phyloP scores from a whole-genome alignment of 1,140 invertebrate genomes.

The Lepidurus arcticus region DNA sequence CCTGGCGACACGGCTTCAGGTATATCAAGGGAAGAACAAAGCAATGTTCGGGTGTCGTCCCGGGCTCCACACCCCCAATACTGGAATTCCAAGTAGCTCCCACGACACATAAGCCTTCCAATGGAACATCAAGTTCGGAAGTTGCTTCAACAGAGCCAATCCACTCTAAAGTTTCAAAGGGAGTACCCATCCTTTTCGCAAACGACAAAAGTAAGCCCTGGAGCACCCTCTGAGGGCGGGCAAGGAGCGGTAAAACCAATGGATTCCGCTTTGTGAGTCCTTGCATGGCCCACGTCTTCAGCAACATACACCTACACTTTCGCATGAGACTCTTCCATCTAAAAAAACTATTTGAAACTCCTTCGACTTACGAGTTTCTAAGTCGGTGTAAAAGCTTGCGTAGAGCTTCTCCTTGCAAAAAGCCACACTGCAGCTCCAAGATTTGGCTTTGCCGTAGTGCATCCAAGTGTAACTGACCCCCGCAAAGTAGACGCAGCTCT shows the following conservation, averaged over 20 bases:
- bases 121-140: not conserved
- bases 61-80: not conserved
- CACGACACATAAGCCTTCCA: not conserved
- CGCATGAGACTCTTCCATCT: not conserved
- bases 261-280: not conserved
- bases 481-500: not conserved
- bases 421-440: not conserved
- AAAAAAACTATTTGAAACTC: not conserved
- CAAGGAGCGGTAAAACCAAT: not conserved
- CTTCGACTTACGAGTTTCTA: not conserved
- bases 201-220: not conserved
- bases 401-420: not conserved
- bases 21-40: not conserved
- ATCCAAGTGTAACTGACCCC: constrained; percentile 8
- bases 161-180: not conserved
- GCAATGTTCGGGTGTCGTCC: not conserved
- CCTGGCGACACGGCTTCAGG: not conserved
- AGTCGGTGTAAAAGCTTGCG: not conserved
- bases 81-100: not conserved
- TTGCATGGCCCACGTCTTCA: not conserved
- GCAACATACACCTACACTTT: not conserved
- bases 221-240: not conserved
- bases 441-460: not conserved
- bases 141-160: not conserved
- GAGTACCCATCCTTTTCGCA: not conserved